These are phyloP conservation scores for Aspidoscelis tigris DNA, from an alignment of 2,113 vertebrate species.

Conservation along the genomic window DNA sequence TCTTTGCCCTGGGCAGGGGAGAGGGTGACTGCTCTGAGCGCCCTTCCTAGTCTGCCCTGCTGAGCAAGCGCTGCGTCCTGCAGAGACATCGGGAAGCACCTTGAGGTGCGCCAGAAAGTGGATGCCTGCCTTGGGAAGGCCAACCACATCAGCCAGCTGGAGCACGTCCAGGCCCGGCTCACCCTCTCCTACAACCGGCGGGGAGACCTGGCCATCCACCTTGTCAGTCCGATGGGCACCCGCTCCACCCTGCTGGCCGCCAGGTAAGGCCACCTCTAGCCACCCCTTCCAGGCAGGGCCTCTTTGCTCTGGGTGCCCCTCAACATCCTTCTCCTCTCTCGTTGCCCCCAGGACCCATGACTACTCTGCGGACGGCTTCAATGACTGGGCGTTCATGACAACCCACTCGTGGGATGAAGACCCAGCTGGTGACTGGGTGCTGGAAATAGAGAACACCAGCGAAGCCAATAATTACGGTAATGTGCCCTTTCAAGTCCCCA, in stretches of 20 bases:
- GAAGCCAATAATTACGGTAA: constrained; percentile 93
- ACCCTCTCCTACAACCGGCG: constrained; percentile 95
- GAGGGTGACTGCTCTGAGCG: neutral
- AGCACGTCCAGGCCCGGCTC: constrained; percentile 91
- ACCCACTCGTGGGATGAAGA: constrained; percentile 97
- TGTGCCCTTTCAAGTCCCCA: no score
- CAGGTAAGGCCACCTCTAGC: constrained; percentile 73
- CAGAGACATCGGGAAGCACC: constrained; percentile 91
- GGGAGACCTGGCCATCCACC: constrained; percentile 92
- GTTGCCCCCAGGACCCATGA: constrained; percentile 74
- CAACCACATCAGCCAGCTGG: constrained; percentile 85
- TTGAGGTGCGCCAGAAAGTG: constrained; percentile 85
- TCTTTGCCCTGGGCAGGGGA: no score
- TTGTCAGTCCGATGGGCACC: constrained; percentile 93
- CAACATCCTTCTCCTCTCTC: fast-evolving
- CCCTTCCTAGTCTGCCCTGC: neutral
- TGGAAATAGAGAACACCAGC: constrained; percentile 92
- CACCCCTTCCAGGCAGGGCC: neutral
- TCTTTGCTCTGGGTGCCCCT: fast-evolving
- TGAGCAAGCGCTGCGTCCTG: neutral
- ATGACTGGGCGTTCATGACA: constrained; percentile 98
- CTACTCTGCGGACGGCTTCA: constrained; percentile 96
- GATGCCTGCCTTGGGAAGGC: constrained; percentile 84
- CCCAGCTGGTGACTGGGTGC: constrained; percentile 87
- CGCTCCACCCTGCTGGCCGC: constrained; percentile 92